These are phyloP conservation scores for Drosophila arawakana DNA, from an alignment of 1,140 invertebrate genomes.

Conservation along the genomic window DNA sequence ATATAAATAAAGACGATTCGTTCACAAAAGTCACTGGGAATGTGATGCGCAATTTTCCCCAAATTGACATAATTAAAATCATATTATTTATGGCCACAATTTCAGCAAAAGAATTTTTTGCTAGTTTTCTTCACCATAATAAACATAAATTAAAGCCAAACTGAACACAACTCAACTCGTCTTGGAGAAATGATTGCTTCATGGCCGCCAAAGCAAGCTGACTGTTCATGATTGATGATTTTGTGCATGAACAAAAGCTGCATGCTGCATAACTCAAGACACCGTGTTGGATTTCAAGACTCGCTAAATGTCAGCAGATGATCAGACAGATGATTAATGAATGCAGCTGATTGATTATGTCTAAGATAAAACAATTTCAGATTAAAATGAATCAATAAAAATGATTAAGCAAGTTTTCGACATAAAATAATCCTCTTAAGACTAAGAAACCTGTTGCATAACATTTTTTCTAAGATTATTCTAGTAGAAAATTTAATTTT, in stretches of 20 bases:
- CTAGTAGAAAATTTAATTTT: no score
- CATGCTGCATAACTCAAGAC: conserved; percentile 49
- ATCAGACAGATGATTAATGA: conserved; percentile 63
- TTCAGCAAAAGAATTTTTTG: conserved; percentile 3
- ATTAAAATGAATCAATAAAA: conserved; percentile 20
- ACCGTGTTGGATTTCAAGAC: conserved; percentile 23
- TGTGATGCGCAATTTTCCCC: conserved; percentile 27
- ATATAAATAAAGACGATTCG: conserved; percentile 30
- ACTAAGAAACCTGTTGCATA: conserved; percentile 7
- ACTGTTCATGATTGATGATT: conserved; percentile 61
- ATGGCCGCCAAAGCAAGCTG: conserved; percentile 51
- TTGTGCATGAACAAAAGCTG: conserved; percentile 42
- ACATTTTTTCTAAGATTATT: not conserved
- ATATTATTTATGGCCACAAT: conserved; percentile 66
- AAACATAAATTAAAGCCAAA: conserved; percentile 69
- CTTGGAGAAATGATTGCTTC: conserved; percentile 8
- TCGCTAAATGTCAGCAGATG: conserved; percentile 66
- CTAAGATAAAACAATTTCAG: conserved; percentile 12
- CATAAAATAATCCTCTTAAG: not conserved
- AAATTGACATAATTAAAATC: conserved; percentile 78
- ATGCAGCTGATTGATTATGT: conserved; percentile 65
- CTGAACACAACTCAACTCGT: conserved; percentile 8
- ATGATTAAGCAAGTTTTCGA: conserved; percentile 13
- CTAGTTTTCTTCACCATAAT: conserved; percentile 36
- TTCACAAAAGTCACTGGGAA: conserved; percentile 21